Evolutionary conservation across 2,888 invertebrate species (phyloP).

Genomic region (Beris chalybata): DNA sequence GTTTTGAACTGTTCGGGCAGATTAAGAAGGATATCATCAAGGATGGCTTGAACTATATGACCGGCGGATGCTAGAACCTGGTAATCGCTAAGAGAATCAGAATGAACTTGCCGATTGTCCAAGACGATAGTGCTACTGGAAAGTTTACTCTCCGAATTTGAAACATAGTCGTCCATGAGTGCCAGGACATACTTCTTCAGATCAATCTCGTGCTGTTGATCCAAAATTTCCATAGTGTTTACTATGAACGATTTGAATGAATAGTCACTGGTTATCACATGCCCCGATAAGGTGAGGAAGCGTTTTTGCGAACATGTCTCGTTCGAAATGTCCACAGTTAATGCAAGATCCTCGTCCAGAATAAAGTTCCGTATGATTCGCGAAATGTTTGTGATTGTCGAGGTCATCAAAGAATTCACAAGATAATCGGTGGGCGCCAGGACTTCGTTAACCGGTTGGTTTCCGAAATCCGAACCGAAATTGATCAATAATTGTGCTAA

Average conservation of each 20-base stretch:
- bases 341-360: slow-evolving; percentile 19
- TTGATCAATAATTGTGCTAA: slow-evolving; percentile 19
- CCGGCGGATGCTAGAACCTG: slow-evolving; percentile 15
- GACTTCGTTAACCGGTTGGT: slow-evolving; percentile 24
- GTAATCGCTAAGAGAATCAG: slow-evolving; percentile 17
- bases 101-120: slow-evolving; percentile 2
- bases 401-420: slow-evolving; percentile 22
- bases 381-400: slow-evolving; percentile 23
- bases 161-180: slow-evolving; percentile 23
- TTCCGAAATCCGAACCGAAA: slow-evolving; percentile 25
- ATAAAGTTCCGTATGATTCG: slow-evolving; percentile 19
- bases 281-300: slow-evolving; percentile 19
- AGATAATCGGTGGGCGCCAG: slow-evolving; percentile 22
- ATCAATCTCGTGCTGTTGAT: slow-evolving; percentile 9
- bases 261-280: slow-evolving; percentile 20
- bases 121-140: slow-evolving; percentile 12
- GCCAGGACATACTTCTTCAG: slow-evolving; percentile 16
- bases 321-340: slow-evolving; percentile 22
- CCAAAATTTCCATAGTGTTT: slow-evolving; percentile 21
- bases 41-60: slow-evolving; percentile 19
- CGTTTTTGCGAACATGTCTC: slow-evolving; percentile 27
- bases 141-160: slow-evolving; percentile 14
- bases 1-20: slow-evolving; percentile 18
- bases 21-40: slow-evolving; percentile 15
- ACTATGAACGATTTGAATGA: slow-evolving; percentile 22